These are phyloP conservation scores for Salpingus planirostris DNA, from an alignment of 2,888 invertebrate species.

Conservation along the genomic window DNA sequence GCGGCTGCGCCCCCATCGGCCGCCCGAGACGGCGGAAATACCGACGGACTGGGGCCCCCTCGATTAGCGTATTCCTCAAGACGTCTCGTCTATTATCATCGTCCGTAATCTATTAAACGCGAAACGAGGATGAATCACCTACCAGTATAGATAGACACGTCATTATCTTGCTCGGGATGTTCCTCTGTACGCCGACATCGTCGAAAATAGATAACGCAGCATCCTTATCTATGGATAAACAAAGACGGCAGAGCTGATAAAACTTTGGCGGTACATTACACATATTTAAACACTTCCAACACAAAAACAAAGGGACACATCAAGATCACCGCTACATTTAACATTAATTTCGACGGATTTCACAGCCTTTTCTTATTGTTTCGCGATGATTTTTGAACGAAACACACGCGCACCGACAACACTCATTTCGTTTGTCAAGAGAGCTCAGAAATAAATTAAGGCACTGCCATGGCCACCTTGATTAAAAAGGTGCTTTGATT, in stretches of 20 bases:
- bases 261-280: conserved; percentile 82
- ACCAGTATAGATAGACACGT: conserved; percentile 74
- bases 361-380: conserved; percentile 39
- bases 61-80: conserved; percentile 10
- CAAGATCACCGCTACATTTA: conserved; percentile 40
- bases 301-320: conserved; percentile 17
- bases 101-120: too few species aligned
- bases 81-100: conserved; percentile 14
- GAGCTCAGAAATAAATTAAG: conserved; percentile 35
- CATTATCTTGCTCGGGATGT: conserved; percentile 56
- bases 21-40: too few species aligned
- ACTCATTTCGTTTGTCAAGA: conserved; percentile 14
- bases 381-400: conserved; percentile 16
- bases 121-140: conserved; percentile 46
- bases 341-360: conserved; percentile 30
- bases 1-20: too few species aligned
- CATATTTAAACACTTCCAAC: conserved; percentile 55
- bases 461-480: conserved; percentile 42
- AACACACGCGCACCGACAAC: conserved; percentile 9
- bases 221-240: conserved; percentile 62
- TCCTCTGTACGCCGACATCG: conserved; percentile 58
- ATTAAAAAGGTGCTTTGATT: conserved; percentile 37
- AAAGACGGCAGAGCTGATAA: conserved; percentile 89
- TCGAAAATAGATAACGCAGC: conserved; percentile 66
- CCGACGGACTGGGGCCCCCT: too few species aligned